Evolutionary conservation across 2,888 invertebrate species (phyloP).

Genomic region (Chaitophorus viminalis): DNA sequence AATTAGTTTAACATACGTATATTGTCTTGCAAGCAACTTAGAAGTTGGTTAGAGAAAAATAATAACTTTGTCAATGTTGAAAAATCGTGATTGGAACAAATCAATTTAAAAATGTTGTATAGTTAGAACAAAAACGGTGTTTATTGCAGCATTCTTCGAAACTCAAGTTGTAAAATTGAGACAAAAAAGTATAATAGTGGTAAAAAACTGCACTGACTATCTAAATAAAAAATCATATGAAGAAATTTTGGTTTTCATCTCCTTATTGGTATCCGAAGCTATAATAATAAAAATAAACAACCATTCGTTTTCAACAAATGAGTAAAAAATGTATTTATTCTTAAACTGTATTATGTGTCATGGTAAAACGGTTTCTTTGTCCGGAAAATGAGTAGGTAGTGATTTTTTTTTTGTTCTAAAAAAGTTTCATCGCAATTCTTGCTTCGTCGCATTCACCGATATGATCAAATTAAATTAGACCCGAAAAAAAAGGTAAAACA

Average conservation of each 20-base stretch:
- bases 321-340: conserved; percentile 14
- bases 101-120: too few relatives aligned
- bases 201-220: not conserved
- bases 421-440: not conserved
- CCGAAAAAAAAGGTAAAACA: not conserved
- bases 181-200: not conserved
- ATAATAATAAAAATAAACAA: not conserved
- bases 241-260: not conserved
- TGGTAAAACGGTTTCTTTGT: not conserved
- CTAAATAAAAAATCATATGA: not conserved
- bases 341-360: not conserved
- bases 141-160: too few relatives aligned
- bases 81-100: too few relatives aligned
- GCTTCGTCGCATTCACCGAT: not conserved
- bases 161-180: too few relatives aligned
- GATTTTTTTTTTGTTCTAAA: not conserved
- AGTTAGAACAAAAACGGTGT: too few relatives aligned
- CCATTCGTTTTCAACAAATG: not conserved
- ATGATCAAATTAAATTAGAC: not conserved
- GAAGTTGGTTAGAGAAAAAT: too few relatives aligned
- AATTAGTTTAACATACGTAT: too few relatives aligned
- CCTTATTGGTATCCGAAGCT: not conserved
- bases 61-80: too few relatives aligned
- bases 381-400: not conserved
- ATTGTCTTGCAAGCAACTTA: too few relatives aligned